A percentile compares a stretch with the other conserved stretches of the same genome.
Conservation (phyloP, 2,797 vertebrate genomes). For the Bryconaethiops microstoma region DNA sequence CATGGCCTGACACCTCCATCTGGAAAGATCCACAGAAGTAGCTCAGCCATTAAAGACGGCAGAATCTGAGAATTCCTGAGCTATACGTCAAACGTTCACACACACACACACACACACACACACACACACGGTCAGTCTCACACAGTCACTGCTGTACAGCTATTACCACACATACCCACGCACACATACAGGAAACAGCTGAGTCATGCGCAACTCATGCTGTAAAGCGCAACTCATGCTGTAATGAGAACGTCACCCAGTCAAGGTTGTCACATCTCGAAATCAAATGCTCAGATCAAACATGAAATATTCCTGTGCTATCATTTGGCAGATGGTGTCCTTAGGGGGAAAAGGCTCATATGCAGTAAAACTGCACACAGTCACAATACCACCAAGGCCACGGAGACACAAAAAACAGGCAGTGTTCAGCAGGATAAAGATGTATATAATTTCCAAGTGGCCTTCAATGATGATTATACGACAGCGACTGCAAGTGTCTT, state of each 20-base stretch:
- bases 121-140: neutral
- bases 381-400: slow-evolving; percentile 1
- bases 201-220: slow-evolving; percentile 39
- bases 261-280: slow-evolving; percentile 48
- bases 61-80: slow-evolving; percentile 61
- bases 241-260: slow-evolving; percentile 33
- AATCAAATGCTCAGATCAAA: slow-evolving; percentile 37
- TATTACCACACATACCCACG: slow-evolving; percentile 20
- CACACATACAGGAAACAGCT: slow-evolving; percentile 46
- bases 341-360: slow-evolving; percentile 11
- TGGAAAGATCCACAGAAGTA: slow-evolving; percentile 57
- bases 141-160: slow-evolving; percentile 24
- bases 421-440: slow-evolving; percentile 20
- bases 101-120: slow-evolving; percentile 7
- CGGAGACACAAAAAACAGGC: neutral
- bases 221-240: slow-evolving; percentile 26
- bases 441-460: slow-evolving; percentile 9
- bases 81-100: neutral
- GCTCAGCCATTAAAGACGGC: slow-evolving; percentile 57
- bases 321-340: slow-evolving; percentile 39
- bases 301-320: slow-evolving; percentile 44
- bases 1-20: slow-evolving; percentile 75
- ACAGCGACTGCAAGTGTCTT: slow-evolving; percentile 13
- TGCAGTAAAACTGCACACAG: slow-evolving; percentile 32
- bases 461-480: slow-evolving; percentile 43